A percentile compares a stretch with the other conserved stretches of the same genome.
Evolutionary conservation across 2,113 vertebrate species (phyloP).

Genomic region (Butastur rufipennis): DNA sequence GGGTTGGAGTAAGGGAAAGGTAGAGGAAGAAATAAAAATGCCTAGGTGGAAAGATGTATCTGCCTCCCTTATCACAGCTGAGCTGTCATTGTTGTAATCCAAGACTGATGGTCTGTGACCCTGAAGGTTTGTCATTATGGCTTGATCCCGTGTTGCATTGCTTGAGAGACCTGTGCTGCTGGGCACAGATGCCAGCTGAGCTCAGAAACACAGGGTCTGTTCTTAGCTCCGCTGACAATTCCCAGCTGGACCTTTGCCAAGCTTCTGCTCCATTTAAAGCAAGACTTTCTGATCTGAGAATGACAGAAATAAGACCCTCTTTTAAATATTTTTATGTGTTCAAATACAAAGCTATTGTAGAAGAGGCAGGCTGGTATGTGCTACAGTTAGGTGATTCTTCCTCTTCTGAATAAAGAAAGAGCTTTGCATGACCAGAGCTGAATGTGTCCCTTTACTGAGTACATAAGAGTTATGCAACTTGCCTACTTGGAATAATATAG

Average conservation of each 20-base stretch:
- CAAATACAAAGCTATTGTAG: not conserved
- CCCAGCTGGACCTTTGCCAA: not conserved
- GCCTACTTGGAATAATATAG: not conserved
- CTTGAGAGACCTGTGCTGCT: not conserved
- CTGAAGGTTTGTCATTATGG: not conserved
- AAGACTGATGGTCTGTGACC: not conserved
- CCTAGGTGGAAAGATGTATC: not conserved
- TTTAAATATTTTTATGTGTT: not conserved
- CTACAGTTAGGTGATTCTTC: not conserved
- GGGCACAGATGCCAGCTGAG: not conserved
- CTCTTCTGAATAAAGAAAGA: not conserved
- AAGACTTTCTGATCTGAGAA: not conserved
- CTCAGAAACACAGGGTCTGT: not conserved
- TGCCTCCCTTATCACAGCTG: not conserved
- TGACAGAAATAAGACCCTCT: not conserved
- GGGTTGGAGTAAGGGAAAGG: not conserved
- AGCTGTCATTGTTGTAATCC: not conserved
- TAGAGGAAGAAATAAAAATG: not conserved
- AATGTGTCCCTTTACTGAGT: not conserved
- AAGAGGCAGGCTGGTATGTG: not conserved
- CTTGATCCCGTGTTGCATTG: not conserved
- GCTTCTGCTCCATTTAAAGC: not conserved
- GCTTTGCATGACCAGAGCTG: not conserved
- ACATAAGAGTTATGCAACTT: not conserved
- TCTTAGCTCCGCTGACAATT: not conserved